Base-by-base conservation (phyloP, 2,888 invertebrate species). In the Cephus runcator region DNA sequence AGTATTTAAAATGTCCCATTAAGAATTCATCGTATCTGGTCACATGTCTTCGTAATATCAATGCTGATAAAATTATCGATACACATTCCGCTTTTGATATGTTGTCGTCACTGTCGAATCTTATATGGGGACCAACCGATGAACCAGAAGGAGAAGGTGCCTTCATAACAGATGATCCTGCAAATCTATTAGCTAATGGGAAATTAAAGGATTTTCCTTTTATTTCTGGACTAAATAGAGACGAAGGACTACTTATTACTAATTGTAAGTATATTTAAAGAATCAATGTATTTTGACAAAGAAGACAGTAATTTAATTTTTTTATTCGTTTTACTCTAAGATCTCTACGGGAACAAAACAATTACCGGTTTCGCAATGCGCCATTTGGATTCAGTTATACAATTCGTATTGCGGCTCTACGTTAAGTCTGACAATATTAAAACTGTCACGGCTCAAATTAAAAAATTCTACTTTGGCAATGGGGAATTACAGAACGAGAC, bases 161-260 rank as follows among this genome's bases (percentile, higher is more conserved):
- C 4, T 82, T 86, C 73, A 73, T 86, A 1, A 83, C 83, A 3
- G 77, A 76, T n/a, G 76, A 69, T 69, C 86, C 86, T 0, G 68
- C 78, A 4, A 75, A 82, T 71, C 75, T 75, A 15, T 77, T 84
- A 12, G 74, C 80, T 15, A n/a, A n/a, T 36, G 76, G 79, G 3
- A 80, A 81, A 77, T 73, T 81, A 33, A 80, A 75, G 34, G 84
- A 87, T 76, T 76, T 79, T 31, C 85, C 85, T 9, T 82, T 79
- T 56, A 83, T 87, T 12, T 69, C 71, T 34, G 86, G 86, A 12
- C 68, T 78, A n/a, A 82, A 82, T n/a, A 79, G 75, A 33, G 79
- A 86, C 69, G 86, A 87, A 77, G 86, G 84, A 71, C 79, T 85
- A 2, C 3, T 83, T 15, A 35, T 84, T 4, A 80, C 79, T 12